phyloP scores from a whole-genome alignment of 2,888 invertebrate genomes.

The Rutpela maculata region DNA sequence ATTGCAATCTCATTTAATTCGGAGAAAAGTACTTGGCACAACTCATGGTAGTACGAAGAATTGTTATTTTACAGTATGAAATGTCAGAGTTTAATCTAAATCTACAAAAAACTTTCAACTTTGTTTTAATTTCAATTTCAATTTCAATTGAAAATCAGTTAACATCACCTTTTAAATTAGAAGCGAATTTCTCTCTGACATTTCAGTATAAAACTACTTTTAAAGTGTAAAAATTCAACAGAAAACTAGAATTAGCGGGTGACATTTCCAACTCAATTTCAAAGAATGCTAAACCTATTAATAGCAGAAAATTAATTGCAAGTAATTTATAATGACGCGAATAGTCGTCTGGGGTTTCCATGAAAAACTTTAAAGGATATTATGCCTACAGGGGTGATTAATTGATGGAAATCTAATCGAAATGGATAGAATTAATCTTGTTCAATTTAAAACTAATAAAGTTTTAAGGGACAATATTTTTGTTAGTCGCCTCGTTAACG shows the following conservation, averaged over 20 bases:
- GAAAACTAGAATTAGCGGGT: neutral
- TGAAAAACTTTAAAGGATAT: slow-evolving; percentile 31
- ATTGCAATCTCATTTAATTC: too few species aligned
- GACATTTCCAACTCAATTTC: slow-evolving; percentile 15
- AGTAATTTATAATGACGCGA: slow-evolving; percentile 26
- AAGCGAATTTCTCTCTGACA: neutral
- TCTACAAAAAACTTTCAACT: too few species aligned
- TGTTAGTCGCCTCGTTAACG: neutral
- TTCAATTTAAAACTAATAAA: slow-evolving; percentile 30
- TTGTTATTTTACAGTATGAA: too few species aligned
- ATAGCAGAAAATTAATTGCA: slow-evolving; percentile 24
- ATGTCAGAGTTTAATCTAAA: too few species aligned
- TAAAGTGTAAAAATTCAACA: neutral
- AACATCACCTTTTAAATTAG: too few species aligned
- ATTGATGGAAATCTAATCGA: slow-evolving; percentile 35
- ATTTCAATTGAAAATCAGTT: too few species aligned
- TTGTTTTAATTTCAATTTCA: too few species aligned
- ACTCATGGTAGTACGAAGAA: too few species aligned
- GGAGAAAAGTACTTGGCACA: too few species aligned
- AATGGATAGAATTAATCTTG: slow-evolving; percentile 36
- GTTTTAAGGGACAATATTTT: slow-evolving; percentile 32
- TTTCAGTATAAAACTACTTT: slow-evolving; percentile 3
- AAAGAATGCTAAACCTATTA: slow-evolving; percentile 28
- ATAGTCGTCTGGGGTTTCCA: slow-evolving; percentile 15
- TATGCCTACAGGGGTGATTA: slow-evolving; percentile 33